A percentile compares a stretch with the other conserved stretches of the same genome.
phyloP scores from a whole-genome alignment of 2,888 invertebrate genomes.

The Andrena minutula region DNA sequence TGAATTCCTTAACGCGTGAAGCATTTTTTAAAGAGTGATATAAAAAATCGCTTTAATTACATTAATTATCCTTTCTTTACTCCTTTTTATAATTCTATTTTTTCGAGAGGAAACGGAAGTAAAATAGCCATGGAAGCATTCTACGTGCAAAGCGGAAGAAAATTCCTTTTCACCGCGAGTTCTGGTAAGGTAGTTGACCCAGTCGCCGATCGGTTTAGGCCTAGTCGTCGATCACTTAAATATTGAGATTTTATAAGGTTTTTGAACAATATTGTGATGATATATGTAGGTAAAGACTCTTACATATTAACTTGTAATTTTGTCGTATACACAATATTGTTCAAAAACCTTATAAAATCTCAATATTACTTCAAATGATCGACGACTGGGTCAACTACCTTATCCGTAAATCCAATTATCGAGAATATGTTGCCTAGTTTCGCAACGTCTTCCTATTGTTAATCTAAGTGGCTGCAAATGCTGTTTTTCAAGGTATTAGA shows the following conservation, averaged over 20 bases:
- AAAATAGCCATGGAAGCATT: conserved; percentile 7
- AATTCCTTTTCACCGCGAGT: not conserved
- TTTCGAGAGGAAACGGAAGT: not conserved
- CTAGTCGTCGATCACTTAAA: too few relatives aligned
- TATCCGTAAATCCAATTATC: not conserved
- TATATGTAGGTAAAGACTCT: too few relatives aligned
- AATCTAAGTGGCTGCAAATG: not conserved
- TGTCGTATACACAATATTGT: too few relatives aligned
- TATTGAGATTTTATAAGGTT: too few relatives aligned
- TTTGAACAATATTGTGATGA: too few relatives aligned
- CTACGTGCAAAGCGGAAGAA: not conserved
- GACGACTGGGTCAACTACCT: too few relatives aligned
- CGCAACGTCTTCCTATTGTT: not conserved
- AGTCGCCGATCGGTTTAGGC: too few relatives aligned
- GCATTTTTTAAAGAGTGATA: not conserved
- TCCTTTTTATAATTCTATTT: not conserved
- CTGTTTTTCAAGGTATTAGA: not conserved
- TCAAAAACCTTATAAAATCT: too few relatives aligned
- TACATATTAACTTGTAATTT: too few relatives aligned
- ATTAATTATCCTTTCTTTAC: not conserved
- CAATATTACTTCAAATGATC: too few relatives aligned
- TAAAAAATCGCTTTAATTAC: conserved; percentile 10
- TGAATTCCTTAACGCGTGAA: not conserved
- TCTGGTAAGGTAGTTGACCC: too few relatives aligned
- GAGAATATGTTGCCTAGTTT: too few relatives aligned